A percentile compares a stretch with the other conserved stretches of the same genome.
phyloP scores from a whole-genome alignment of 2,113 vertebrate genomes.

The Tenrec ecaudatus region DNA sequence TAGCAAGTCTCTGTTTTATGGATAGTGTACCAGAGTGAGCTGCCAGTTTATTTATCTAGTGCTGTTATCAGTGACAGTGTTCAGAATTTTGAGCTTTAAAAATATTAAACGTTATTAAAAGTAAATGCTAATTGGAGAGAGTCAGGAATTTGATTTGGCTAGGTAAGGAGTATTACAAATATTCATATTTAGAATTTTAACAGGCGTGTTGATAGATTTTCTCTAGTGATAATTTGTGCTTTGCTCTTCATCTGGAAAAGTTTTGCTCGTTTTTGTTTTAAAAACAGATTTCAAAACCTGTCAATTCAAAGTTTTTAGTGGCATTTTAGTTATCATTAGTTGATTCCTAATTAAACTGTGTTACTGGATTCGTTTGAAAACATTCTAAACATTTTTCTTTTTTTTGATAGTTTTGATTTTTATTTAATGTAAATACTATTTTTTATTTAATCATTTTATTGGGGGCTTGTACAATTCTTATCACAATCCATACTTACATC shows the following conservation, averaged over 20 bases:
- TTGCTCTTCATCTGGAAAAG: neutral
- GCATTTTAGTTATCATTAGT: slow-evolving; percentile 36
- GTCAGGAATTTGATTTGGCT: slow-evolving; percentile 18
- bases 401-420: too few relatives aligned
- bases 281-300: neutral
- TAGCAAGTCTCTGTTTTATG: neutral
- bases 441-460: too few relatives aligned
- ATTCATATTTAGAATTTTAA: slow-evolving; percentile 30
- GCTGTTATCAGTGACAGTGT: neutral
- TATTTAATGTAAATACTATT: too few relatives aligned
- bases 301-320: neutral
- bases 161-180: slow-evolving; percentile 26
- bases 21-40: slow-evolving; percentile 22
- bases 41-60: neutral
- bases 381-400: neutral
- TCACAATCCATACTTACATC: too few relatives aligned
- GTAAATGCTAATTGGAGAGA: slow-evolving; percentile 32
- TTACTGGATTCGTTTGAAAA: neutral
- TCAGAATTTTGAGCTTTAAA: slow-evolving; percentile 29
- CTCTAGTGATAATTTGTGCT: neutral
- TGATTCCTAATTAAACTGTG: neutral
- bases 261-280: slow-evolving; percentile 44
- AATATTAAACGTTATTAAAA: slow-evolving; percentile 17
- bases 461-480: too few relatives aligned
- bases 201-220: slow-evolving; percentile 5